Conservation (phyloP, 2,797 vertebrate genomes). For the Microctenopoma lineatum region DNA sequence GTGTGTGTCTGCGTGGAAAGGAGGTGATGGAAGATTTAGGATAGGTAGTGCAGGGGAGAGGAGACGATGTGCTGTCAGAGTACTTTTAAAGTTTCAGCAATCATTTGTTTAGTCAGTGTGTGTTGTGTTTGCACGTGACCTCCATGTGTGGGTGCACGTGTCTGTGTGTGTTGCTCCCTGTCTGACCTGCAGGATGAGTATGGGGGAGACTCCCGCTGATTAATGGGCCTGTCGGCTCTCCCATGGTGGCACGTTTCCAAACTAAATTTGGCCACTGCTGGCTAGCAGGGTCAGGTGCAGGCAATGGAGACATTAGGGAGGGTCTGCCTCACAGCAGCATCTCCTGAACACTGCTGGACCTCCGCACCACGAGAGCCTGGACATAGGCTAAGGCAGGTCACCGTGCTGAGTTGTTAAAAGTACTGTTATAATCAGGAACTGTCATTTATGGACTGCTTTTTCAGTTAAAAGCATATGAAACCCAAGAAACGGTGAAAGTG, state of each 20-base stretch:
- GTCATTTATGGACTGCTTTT: conserved; percentile 12
- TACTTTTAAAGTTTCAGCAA: conserved; percentile 60
- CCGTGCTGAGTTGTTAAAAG: conserved; percentile 41
- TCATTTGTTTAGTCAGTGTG: conserved; percentile 61
- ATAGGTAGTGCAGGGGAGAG: conserved; percentile 43
- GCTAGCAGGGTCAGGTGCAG: conserved; percentile 81
- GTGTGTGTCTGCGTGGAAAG: conserved; percentile 42
- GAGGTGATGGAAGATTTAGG: conserved; percentile 66
- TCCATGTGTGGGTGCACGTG: conserved; percentile 6
- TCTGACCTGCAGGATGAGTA: conserved; percentile 78
- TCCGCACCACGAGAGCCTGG: conserved; percentile 54
- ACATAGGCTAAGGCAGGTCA: conserved; percentile 43
- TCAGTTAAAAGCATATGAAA: not conserved
- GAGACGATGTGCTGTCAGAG: conserved; percentile 57
- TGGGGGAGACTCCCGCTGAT: conserved; percentile 79
- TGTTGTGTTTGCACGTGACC: conserved; percentile 37
- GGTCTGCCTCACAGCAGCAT: conserved; percentile 77
- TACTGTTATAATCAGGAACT: conserved; percentile 30
- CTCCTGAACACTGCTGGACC: conserved; percentile 65
- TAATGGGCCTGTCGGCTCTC: conserved; percentile 83
- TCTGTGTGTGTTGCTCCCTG: conserved; percentile 65
- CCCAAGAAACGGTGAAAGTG: not conserved
- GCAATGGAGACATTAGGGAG: conserved; percentile 81
- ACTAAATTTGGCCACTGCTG: conserved; percentile 84
- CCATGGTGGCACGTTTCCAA: conserved; percentile 82